Conservation (phyloP, 2,797 vertebrate genomes). For the Nyctibius grandis region DNA sequence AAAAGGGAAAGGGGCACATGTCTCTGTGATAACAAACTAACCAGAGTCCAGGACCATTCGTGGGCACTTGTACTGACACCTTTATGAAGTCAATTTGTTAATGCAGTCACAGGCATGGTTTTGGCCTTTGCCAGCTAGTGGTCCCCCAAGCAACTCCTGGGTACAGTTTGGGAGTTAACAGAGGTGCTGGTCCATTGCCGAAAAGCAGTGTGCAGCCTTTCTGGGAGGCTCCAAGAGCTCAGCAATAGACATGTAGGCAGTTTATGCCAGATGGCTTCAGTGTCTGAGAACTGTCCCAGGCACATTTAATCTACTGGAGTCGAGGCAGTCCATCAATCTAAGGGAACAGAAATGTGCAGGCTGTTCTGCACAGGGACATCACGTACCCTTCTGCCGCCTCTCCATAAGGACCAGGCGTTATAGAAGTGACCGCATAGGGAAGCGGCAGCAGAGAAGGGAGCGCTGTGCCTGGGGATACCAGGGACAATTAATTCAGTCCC, state of each 20-base stretch:
- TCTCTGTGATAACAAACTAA: neutral
- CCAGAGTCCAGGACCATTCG: rapidly evolving
- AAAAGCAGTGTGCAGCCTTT: neutral
- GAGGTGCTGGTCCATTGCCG: neutral
- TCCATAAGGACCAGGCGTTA: neutral
- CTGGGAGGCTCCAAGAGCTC: neutral
- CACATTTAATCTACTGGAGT: neutral
- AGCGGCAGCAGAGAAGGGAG: neutral
- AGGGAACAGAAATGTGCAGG: neutral
- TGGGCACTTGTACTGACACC: neutral
- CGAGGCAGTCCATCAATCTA: neutral
- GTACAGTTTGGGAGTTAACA: neutral
- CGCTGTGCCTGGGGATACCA: neutral
- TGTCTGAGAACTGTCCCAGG: neutral
- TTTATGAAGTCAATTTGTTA: neutral
- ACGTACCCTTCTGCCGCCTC: neutral
- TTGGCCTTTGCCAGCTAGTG: neutral
- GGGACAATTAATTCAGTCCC: neutral
- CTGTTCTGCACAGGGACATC: neutral
- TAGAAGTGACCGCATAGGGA: neutral
- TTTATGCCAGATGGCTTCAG: neutral
- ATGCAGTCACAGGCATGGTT: neutral
- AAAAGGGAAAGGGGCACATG: neutral
- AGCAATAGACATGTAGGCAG: neutral
- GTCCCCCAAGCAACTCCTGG: neutral